Conservation (phyloP, 2,113 vertebrate genomes). For the Alectura lathami region DNA sequence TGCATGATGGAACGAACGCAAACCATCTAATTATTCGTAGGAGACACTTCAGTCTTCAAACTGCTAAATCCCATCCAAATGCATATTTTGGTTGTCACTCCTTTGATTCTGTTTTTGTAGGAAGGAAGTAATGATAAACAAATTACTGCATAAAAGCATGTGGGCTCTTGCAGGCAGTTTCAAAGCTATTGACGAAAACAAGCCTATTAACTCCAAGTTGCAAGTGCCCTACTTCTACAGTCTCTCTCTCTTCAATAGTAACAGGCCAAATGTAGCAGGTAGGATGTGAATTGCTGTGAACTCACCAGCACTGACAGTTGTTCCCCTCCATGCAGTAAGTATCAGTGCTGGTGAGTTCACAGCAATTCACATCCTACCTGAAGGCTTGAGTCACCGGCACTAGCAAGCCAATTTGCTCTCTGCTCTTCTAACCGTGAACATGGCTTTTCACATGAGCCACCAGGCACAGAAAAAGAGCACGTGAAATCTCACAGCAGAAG, state of each 20-base stretch:
- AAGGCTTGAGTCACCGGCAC: not conserved
- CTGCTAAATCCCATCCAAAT: slow-evolving; percentile 22
- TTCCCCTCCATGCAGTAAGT: not conserved
- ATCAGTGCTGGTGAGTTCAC: not conserved
- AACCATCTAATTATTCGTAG: not conserved
- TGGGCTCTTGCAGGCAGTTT: slow-evolving; percentile 32
- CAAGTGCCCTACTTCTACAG: not conserved
- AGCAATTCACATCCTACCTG: fast-evolving
- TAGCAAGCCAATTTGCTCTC: not conserved
- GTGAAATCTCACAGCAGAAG: not conserved
- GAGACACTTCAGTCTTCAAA: not conserved
- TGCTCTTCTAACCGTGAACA: not conserved
- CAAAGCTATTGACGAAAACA: slow-evolving; percentile 37
- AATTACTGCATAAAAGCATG: slow-evolving; percentile 35
- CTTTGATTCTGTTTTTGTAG: slow-evolving; percentile 41
- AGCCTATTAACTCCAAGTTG: slow-evolving; percentile 12
- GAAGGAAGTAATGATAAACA: slow-evolving; percentile 73
- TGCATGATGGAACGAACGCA: not conserved
- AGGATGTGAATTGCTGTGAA: too few relatives aligned
- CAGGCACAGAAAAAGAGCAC: not conserved
- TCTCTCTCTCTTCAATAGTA: not conserved
- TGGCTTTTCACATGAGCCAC: not conserved
- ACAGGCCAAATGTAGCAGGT: not conserved
- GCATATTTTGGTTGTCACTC: slow-evolving; percentile 39
- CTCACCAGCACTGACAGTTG: too few relatives aligned